Evolutionary conservation across 2,113 vertebrate species (phyloP), one percentile per base, ranked within the genome.

Genomic region (Australoheros scitulus): DNA sequence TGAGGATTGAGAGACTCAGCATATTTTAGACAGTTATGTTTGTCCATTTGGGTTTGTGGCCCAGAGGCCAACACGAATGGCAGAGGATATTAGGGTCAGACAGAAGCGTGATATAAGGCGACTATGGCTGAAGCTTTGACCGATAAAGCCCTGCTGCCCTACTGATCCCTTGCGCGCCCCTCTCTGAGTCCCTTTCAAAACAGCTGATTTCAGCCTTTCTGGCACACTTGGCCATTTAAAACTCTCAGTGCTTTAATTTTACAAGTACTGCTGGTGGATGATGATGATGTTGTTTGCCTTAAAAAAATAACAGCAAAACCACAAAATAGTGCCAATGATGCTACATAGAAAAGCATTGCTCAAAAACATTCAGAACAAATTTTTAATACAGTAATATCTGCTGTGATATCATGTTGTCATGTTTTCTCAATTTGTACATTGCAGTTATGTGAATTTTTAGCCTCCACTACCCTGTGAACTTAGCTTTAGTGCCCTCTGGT

Each of bases 51-150:
- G 91, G 87, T 89, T 81, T 47, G 64, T 13, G 63, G 86, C 91
- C 90, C 85, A 86, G 80, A 82, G 91, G 90, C 87, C 90, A 88
- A 57, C 75, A n/a, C 74, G 83, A 94, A 83, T 86, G 90, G 77
- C 90, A 89, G 78, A 88, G 85, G 82, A 93, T 95, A 94, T 94
- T 94, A 90, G 85, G 93, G 92, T 95, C 92, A 94, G 89, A 83
- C 86, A 65, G 84, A 65, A 87, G 80, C 65, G 55, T 84, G 85
- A 89, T 91, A 83, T 87, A 87, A 91, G 86, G 77, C 86, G 87
- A 93, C 88, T 87, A 85, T 76, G 79, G 78, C 83, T 72, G 87
- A 84, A 87, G 87, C 89, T 89, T 90, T 93, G 90, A 88, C 88
- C 72, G 82, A 84, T 92, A 88, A 91, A 89, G 87, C 70, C 85